A percentile compares a stretch with the other conserved stretches of the same genome.
phyloP scores from a whole-genome alignment of 2,797 vertebrate species.

The Naso thynnoides region DNA sequence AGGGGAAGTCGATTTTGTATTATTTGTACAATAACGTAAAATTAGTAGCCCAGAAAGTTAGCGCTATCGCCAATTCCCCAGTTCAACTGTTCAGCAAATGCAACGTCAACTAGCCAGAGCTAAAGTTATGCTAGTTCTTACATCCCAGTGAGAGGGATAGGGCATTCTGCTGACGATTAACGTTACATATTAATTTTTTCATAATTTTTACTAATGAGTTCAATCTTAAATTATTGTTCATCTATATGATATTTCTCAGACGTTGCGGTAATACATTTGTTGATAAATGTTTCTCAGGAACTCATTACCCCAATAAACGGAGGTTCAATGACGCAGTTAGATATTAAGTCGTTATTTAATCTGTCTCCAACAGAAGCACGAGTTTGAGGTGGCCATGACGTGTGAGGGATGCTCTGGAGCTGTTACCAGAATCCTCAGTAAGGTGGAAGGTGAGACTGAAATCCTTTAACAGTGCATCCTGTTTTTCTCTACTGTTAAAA shows the following conservation, averaged over 20 bases:
- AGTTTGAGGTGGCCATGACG: conserved; percentile 97
- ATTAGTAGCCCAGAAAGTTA: background rate
- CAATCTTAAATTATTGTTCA: background rate
- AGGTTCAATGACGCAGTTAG: background rate
- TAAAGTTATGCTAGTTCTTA: background rate
- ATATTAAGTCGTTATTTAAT: background rate
- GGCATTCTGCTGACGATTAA: too few species aligned
- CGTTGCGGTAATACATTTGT: background rate
- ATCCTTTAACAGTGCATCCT: background rate
- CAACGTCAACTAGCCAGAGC: too few species aligned
- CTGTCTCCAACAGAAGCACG: conserved; percentile 88
- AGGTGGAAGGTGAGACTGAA: conserved; percentile 87
- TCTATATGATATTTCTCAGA: background rate
- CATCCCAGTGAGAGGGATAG: too few species aligned
- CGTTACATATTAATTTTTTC: too few species aligned
- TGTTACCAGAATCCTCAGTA: conserved; percentile 90
- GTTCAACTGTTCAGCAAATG: background rate
- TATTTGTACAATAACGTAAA: background rate
- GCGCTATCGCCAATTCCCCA: too few species aligned
- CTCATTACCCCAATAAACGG: background rate
- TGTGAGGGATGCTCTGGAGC: conserved; percentile 95
- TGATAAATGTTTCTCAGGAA: too few species aligned
- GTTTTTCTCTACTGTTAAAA: background rate
- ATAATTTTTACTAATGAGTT: too few species aligned
- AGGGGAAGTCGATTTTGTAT: background rate